A percentile compares a stretch with the other conserved stretches of the same genome.
phyloP scores from a whole-genome alignment of 2,113 vertebrate genomes.

The Hirundichthys speculiger region DNA sequence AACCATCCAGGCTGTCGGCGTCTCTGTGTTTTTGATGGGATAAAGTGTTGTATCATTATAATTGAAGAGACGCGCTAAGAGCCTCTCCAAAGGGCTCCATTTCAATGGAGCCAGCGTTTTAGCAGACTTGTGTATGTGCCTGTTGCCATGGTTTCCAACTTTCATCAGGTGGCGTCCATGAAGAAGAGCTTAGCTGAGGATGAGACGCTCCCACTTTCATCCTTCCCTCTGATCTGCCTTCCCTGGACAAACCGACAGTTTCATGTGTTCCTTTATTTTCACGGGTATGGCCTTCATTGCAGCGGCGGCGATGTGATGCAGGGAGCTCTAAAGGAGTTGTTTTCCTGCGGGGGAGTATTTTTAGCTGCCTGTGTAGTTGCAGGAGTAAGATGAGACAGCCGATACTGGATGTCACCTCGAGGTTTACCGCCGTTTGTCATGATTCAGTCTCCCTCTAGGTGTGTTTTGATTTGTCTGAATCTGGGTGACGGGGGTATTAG shows the following conservation, averaged over 20 bases:
- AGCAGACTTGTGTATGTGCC: slow-evolving; percentile 72
- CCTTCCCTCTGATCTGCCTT: slow-evolving; percentile 50
- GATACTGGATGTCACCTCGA: slow-evolving; percentile 29
- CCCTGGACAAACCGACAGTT: slow-evolving; percentile 24
- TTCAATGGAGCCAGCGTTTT: slow-evolving; percentile 57
- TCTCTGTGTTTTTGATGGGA: slow-evolving; percentile 28
- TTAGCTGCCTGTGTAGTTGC: slow-evolving; percentile 10
- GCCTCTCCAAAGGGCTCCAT: slow-evolving; percentile 46
- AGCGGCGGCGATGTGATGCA: not conserved
- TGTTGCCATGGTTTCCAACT: slow-evolving; percentile 83
- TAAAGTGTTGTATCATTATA: slow-evolving; percentile 46
- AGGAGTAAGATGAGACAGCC: slow-evolving; percentile 26
- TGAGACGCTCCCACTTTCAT: slow-evolving; percentile 53
- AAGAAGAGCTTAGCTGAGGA: slow-evolving; percentile 50
- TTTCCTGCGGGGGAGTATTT: slow-evolving; percentile 21
- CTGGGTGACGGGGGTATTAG: slow-evolving; percentile 57
- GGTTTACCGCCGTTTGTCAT: slow-evolving; percentile 9
- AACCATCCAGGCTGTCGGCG: slow-evolving; percentile 26
- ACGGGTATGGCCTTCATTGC: slow-evolving; percentile 1
- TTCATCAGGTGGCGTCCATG: slow-evolving; percentile 71
- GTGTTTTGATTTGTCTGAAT: slow-evolving; percentile 64
- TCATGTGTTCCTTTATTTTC: slow-evolving; percentile 13
- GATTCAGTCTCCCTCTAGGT: slow-evolving; percentile 34
- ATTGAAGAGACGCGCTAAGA: slow-evolving; percentile 38
- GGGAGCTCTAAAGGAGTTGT: no score